phyloP scores from a whole-genome alignment of 2,797 vertebrate genomes.

The Sebastiscus albofasciatus region DNA sequence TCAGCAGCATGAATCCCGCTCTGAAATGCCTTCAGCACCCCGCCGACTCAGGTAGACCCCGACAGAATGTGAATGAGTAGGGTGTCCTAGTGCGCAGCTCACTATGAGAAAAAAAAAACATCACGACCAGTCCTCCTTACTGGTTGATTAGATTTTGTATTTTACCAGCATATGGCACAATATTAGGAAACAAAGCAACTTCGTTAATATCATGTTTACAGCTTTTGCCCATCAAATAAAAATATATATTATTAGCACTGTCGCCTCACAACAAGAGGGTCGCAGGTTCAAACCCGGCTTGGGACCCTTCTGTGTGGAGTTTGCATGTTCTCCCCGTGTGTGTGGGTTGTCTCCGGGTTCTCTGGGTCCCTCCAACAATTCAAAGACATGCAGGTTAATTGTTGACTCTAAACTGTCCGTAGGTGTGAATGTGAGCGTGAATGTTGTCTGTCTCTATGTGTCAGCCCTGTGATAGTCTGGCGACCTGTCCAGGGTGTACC shows the following conservation, averaged over 20 bases:
- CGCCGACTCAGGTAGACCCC: constrained; percentile 64
- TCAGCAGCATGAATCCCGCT: constrained; percentile 69
- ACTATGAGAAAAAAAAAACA: background rate
- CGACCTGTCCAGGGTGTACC: too few species aligned
- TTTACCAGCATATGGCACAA: background rate
- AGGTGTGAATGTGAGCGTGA: too few species aligned
- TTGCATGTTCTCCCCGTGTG: too few species aligned
- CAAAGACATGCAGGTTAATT: too few species aligned
- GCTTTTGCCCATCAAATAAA: background rate
- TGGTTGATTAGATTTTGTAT: background rate
- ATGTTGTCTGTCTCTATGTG: too few species aligned
- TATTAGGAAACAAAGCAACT: background rate
- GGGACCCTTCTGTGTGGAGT: too few species aligned
- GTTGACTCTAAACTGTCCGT: fast-evolving
- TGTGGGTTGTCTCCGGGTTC: too few species aligned
- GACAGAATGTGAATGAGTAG: constrained; percentile 68
- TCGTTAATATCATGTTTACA: background rate
- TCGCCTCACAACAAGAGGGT: too few species aligned
- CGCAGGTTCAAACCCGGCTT: too few species aligned
- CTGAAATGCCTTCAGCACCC: constrained; percentile 72
- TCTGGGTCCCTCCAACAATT: too few species aligned
- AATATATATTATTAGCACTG: background rate
- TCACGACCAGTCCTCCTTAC: background rate
- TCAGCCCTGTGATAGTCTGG: too few species aligned
- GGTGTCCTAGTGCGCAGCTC: constrained; percentile 9